Evolutionary conservation across 2,888 invertebrate species (phyloP), one percentile per base, ranked within the genome.

Genomic region (Eremobia ochroleuca): DNA sequence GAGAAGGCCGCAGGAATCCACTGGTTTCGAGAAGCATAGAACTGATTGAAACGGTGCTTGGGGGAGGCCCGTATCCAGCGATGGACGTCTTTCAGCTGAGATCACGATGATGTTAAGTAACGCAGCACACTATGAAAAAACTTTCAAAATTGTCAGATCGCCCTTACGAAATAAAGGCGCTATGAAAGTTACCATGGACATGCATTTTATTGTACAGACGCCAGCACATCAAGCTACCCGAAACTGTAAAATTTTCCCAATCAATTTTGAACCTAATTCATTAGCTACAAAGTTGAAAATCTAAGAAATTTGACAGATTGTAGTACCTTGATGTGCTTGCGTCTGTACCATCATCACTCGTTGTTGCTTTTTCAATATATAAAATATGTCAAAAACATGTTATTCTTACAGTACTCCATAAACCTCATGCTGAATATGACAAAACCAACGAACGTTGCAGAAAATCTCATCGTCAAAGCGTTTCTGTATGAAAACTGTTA

Each of bases 361-460:
- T 18, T n/a, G n/a, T 13, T 1, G 4, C 37, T 9, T n/a, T 37
- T n/a, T 64, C 9, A 40, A 31, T 37, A n/a, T 13, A 68, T 52
- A 37, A 28, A 37, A 25, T 31, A 58, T 40, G 8, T 40, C 13
- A 6, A n/a, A 65, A 65, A 37, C 0, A n/a, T 28, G 4, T 82
- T 43, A 59, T 85, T 76, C 31, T 92, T 92, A 43, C 83, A 94
- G 94, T 59, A 86, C 46, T 46, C 55, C 13, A 87, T 93, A 71
- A 70, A 88, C 0, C 79, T 94, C 6, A 15, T 76, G 1, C 70
- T 94, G 5, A 85, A 91, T 43, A 91, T 93, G 92, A 91, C 87
- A 0, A 85, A 76, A 13, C 82, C 88, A 0, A 89, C 77, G 1
- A 93, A 86, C 64, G 55, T 73, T 0, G 83, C 90, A 15, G 40